Evolutionary conservation across 2,113 vertebrate genomes (phyloP), one percentile per base, ranked within the genome.

Genomic region (Notarius lentiginosus): DNA sequence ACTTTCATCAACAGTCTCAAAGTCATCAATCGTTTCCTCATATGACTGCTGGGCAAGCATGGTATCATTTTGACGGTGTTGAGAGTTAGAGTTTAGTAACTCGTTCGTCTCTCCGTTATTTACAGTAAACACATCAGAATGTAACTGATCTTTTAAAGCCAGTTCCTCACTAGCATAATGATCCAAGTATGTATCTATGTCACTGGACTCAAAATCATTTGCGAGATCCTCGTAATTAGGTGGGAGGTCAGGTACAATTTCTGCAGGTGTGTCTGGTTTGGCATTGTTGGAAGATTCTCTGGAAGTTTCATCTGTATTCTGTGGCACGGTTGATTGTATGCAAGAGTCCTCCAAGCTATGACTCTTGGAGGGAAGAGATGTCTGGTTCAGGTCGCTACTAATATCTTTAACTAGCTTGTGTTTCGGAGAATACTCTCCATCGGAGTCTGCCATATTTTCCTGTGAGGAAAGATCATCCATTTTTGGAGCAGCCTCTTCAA

Each of bases 391-490:
- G 17, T 65, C 30, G 60, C 86, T 61, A 89, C 88, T 1, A 83
- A 79, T 49, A 85, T 86, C 83, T 88, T 83, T 84, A 14, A 86
- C 1, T 17, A 87, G 60, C 2, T 83, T 84, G 79, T 91, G 92
- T 87, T 93, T 83, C 63, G 93, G 92, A 73, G 91, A 91, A 77
- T 76, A 92, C 53, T 95, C 92, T 0, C 51, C 80, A 89, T 93
- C 93, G 58, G 92, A 94, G 68, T 93, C 92, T 4, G 92, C 90
- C 20, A 94, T 92, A 3, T 93, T 92, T 53, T 93, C 94, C 18
- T 91, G 91, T 76, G 92, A 91, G 51, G 91, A 94, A 84, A 94
- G 91, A 47, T 93, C 92, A 2, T 89, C 93, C 90, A 91, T 92
- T 79, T 93, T 56, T 20, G 92, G 91, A 0, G 90, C 66, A n/a